Conservation (phyloP, 2,113 vertebrate genomes). For the Desmodus rotundus region DNA sequence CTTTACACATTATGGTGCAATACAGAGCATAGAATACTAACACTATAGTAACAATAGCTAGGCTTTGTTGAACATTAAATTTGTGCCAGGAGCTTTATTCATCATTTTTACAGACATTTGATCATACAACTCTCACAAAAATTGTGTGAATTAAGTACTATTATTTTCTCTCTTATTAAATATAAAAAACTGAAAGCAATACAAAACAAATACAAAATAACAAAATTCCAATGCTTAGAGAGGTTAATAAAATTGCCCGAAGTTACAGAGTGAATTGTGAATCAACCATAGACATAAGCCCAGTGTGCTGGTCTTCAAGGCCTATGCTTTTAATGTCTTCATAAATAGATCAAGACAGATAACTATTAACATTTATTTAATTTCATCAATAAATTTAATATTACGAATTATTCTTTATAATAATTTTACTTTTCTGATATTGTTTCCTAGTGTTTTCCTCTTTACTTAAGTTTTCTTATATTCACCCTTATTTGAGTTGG, state of each 20-base stretch:
- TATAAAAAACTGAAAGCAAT: neutral
- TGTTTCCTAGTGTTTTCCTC: neutral
- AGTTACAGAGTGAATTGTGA: neutral
- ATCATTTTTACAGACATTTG: neutral
- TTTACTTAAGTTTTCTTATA: neutral
- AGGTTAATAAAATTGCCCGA: neutral
- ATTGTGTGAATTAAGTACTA: neutral
- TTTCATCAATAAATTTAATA: neutral
- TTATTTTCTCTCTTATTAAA: neutral
- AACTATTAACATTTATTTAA: neutral
- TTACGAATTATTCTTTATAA: neutral
- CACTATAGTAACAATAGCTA: neutral
- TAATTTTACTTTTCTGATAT: neutral
- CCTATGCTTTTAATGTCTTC: neutral
- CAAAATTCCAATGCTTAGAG: neutral
- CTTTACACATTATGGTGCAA: neutral
- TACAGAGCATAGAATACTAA: neutral
- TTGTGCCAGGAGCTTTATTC: neutral
- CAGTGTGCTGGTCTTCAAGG: neutral
- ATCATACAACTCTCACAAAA: neutral
- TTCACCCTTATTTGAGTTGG: neutral
- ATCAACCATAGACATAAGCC: neutral
- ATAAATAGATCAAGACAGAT: neutral
- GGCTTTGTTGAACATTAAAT: neutral
- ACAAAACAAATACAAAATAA: neutral